Conservation (phyloP, 2,113 vertebrate genomes). For the Apus apus region DNA sequence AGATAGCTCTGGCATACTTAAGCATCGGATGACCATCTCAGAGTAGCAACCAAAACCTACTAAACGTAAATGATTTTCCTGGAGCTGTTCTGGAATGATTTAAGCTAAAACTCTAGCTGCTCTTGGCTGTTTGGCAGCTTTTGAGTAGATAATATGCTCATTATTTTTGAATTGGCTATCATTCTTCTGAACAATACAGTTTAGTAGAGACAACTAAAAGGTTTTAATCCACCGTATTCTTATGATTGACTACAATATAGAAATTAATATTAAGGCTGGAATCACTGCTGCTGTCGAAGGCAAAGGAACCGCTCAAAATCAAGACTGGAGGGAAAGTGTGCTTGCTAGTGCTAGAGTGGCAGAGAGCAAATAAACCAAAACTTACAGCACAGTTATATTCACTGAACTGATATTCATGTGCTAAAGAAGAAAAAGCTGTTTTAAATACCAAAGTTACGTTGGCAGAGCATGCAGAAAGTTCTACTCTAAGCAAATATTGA, state of each 20-base stretch:
- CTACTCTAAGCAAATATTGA: not conserved
- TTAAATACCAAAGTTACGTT: not conserved
- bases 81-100: not conserved
- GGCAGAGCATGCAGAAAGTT: not conserved
- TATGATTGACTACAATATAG: rapidly evolving
- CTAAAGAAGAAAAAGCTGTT: not conserved
- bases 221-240: not conserved
- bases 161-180: not conserved
- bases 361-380: not conserved
- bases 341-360: not conserved
- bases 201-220: not conserved
- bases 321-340: not conserved
- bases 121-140: not conserved
- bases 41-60: not conserved
- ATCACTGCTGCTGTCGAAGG: not conserved
- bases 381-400: not conserved
- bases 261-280: not conserved
- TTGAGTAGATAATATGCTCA: not conserved
- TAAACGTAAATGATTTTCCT: not conserved
- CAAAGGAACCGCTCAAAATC: not conserved
- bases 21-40: not conserved
- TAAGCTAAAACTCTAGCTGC: not conserved
- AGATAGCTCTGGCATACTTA: not conserved
- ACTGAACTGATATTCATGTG: not conserved
- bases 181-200: not conserved